Conservation (phyloP, 2,797 vertebrate species). For the Acanthis flammea region DNA sequence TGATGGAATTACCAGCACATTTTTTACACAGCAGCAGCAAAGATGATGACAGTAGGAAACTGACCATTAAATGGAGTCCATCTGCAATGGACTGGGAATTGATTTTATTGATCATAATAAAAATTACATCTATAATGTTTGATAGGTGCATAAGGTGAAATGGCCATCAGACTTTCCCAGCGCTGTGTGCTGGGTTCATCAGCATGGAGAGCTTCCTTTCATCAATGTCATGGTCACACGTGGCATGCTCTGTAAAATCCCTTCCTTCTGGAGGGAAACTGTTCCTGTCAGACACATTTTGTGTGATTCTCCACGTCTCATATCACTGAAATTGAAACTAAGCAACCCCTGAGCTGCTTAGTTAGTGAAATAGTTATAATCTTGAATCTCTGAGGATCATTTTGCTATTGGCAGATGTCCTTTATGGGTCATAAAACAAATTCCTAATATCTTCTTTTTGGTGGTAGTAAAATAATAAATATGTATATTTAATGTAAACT, state of each 20-base stretch:
- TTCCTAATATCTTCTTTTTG: not conserved
- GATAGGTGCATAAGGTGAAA: not conserved
- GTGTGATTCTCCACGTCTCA: not conserved
- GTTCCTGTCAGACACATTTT: not conserved
- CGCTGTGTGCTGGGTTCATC: not conserved
- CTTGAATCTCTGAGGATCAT: not conserved
- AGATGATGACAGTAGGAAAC: slow-evolving; percentile 7
- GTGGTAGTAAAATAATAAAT: not conserved
- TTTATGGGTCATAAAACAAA: not conserved
- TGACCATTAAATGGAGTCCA: slow-evolving; percentile 29
- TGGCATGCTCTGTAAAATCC: not conserved
- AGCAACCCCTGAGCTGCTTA: not conserved
- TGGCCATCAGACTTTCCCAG: not conserved
- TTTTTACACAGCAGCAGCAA: slow-evolving; percentile 18
- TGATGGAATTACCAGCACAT: not conserved
- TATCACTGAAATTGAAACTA: not conserved
- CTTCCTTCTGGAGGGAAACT: not conserved
- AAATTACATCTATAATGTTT: not conserved
- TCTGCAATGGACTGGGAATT: not conserved
- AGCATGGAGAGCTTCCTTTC: not conserved
- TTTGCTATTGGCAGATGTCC: not conserved
- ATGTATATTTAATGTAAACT: not conserved
- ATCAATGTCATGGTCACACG: not conserved
- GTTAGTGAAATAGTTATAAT: not conserved
- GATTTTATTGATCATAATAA: slow-evolving; percentile 35